A percentile compares a stretch with the other conserved stretches of the same genome.
Conservation (phyloP, 2,888 invertebrate species). For the Philaethria dido region DNA sequence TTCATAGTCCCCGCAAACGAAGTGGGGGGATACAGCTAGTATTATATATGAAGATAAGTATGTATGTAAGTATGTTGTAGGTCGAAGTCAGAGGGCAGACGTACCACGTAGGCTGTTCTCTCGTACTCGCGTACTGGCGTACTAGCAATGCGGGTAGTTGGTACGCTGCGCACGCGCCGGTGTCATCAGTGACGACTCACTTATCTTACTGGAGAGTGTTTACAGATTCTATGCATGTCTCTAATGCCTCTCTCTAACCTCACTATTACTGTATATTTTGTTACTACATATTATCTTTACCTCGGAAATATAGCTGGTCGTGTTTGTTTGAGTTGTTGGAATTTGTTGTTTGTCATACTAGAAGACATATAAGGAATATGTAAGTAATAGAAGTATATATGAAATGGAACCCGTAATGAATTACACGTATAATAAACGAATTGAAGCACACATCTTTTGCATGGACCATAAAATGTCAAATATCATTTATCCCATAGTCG, state of each 20-base stretch:
- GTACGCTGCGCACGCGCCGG: conserved; percentile 13
- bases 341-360: neutral
- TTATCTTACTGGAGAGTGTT: conserved; percentile 30
- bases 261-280: neutral
- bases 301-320: neutral
- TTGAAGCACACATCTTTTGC: too few relatives aligned
- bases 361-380: too few relatives aligned
- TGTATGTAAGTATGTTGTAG: neutral
- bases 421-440: too few relatives aligned
- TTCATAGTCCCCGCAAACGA: too few relatives aligned
- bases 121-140: neutral
- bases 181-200: conserved; percentile 16
- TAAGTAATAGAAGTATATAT: too few relatives aligned
- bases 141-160: neutral
- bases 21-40: too few relatives aligned
- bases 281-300: neutral
- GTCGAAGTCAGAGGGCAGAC: conserved; percentile 19
- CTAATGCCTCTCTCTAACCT: neutral
- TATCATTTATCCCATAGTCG: too few relatives aligned
- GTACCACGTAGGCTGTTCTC: conserved; percentile 1
- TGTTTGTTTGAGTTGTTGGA: neutral
- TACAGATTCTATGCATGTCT: conserved; percentile 26
- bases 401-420: too few relatives aligned
- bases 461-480: too few relatives aligned
- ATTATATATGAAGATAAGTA: too few relatives aligned